Percentiles rank a stretch among this genome's conserved stretches.
These are phyloP conservation scores for Caenorhabditis doughertyi DNA, from an alignment of 2,888 invertebrate species.

Conservation along the genomic window DNA sequence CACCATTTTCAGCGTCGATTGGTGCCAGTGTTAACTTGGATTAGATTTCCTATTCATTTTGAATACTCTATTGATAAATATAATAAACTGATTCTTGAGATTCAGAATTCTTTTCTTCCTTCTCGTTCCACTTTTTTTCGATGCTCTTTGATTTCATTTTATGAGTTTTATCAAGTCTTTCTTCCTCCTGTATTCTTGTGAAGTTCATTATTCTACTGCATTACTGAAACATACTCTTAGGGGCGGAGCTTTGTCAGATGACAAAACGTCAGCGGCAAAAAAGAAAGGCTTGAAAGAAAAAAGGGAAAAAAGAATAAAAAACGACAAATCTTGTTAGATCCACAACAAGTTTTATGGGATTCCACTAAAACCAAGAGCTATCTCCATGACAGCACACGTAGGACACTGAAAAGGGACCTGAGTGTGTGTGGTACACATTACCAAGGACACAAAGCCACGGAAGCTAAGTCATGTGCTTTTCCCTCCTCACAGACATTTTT, in stretches of 20 bases:
- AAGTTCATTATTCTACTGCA: constrained; percentile 9
- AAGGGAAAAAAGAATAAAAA: neutral
- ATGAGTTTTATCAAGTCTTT: neutral
- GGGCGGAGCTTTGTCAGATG: constrained; percentile 4
- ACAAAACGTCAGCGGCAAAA: constrained; percentile 2
- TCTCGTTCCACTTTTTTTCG: neutral
- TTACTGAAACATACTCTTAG: constrained; percentile 5
- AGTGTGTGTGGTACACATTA: constrained; percentile 35
- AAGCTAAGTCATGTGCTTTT: constrained; percentile 16
- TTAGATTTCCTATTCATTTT: constrained; percentile 33
- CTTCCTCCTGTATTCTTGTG: neutral
- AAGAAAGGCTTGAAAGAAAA: neutral
- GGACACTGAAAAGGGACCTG: neutral
- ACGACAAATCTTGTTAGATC: constrained; percentile 28
- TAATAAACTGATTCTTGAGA: constrained; percentile 12
- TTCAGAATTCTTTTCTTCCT: neutral
- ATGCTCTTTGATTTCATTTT: neutral
- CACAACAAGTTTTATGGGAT: constrained; percentile 26
- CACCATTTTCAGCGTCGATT: constrained; percentile 7
- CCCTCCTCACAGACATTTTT: neutral
- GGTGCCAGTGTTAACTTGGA: constrained; percentile 25
- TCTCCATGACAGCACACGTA: constrained; percentile 44
- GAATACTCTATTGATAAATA: constrained; percentile 16
- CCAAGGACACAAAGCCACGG: constrained; percentile 35
- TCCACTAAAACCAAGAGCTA: constrained; percentile 9